Evolutionary conservation across 1,140 invertebrate genomes (phyloP), one percentile per base, ranked within the genome.

Genomic region (Lerema accius): DNA sequence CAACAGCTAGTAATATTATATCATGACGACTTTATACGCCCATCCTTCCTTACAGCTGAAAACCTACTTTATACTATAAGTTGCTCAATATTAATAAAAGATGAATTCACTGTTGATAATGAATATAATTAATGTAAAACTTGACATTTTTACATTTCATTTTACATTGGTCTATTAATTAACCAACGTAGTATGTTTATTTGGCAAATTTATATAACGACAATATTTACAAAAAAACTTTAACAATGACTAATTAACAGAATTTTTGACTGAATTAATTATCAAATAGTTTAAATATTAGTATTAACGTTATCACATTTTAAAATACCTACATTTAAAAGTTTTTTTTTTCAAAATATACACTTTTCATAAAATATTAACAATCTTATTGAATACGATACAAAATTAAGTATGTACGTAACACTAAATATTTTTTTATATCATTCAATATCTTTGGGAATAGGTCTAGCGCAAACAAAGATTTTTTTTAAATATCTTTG

Each of bases 241-340:
- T 67, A 72, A 67, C 55, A 69, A 74, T 65, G 76, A 76, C 50
- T 63, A 67, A 67, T 62, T 72, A 78, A 76, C 64, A 72, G 67
- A 78, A n/a, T 73, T 82, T 76, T 76, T 82, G 82, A 84, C 81
- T 84, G 67, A 67, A 11, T 15, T 35, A 68, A 72, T 73, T 71
- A 76, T 19, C 53, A 48, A 40, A 55, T 63, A 51, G n/a, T n/a
- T n/a, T n/a, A n/a, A n/a, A n/a, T n/a, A n/a, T 16, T 46, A 59
- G 63, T 64, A 63, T 64, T 65, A 63, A 64, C 58, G 15, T 58
- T 58, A 59, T 59, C 55, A 59, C 55, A 59, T 49, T 16, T 17
- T 58, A 32, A 43, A 58, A n/a, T n/a, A n/a, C n/a, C n/a, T n/a
- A n/a, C n/a, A n/a, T n/a, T n/a, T n/a, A n/a, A n/a, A n/a, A n/a